A percentile compares a stretch with the other conserved stretches of the same genome.
phyloP scores from a whole-genome alignment of 2,797 vertebrate genomes.

The Phrynocephalus forsythii region DNA sequence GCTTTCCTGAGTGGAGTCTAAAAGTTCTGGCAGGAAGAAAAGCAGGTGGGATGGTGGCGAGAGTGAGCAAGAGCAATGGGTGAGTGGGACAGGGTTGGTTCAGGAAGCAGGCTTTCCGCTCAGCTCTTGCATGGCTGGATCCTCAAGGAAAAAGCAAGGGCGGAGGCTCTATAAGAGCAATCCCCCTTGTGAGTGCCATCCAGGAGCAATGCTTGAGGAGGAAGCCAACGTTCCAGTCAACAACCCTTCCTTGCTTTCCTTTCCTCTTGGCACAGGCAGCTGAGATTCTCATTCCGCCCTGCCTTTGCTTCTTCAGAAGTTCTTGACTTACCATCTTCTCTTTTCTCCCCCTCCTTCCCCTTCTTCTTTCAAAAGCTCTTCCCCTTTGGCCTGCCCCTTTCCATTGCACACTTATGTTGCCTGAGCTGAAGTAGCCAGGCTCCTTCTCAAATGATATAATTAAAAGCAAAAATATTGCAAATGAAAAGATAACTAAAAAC shows the following conservation, averaged over 20 bases:
- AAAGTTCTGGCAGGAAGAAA: slow-evolving; percentile 16
- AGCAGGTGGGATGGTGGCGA: slow-evolving; percentile 29
- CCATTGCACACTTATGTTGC: neutral
- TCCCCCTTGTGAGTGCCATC: neutral
- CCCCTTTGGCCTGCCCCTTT: neutral
- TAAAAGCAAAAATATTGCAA: no score
- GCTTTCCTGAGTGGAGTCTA: slow-evolving; percentile 44
- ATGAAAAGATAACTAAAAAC: no score
- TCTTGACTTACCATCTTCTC: neutral
- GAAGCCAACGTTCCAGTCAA: neutral
- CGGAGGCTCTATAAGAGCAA: slow-evolving; percentile 21
- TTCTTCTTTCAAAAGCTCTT: neutral
- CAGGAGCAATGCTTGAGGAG: neutral
- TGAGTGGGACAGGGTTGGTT: neutral
- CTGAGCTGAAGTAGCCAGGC: neutral
- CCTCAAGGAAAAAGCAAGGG: slow-evolving; percentile 59
- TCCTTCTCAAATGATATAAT: slow-evolving; percentile 18
- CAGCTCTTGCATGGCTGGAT: neutral
- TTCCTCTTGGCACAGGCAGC: slow-evolving; percentile 44
- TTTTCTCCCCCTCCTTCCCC: neutral
- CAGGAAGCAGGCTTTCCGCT: slow-evolving; percentile 68
- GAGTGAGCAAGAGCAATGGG: neutral
- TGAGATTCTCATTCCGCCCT: slow-evolving; percentile 13
- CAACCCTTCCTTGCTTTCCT: neutral
- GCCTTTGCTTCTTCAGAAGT: neutral